Evolutionary conservation across 2,113 vertebrate species (phyloP), one percentile per base, ranked within the genome.

Genomic region (Neofelis nebulosa): DNA sequence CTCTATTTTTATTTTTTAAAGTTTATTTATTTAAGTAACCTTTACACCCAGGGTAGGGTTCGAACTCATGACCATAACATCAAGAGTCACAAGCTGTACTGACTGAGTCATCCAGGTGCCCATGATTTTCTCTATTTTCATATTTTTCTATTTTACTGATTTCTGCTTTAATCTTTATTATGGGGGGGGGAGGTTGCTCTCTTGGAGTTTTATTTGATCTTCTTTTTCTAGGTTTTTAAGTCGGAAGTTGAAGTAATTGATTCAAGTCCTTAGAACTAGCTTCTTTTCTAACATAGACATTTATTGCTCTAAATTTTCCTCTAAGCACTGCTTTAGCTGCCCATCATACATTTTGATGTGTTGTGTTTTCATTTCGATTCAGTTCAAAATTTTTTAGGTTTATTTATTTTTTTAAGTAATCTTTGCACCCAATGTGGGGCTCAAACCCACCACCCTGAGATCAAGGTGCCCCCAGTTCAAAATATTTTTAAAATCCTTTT

Each of bases 221-320:
- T 89, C 21, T 19, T 88, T 96, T 82, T 66, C 33, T 41, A 81
- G 63, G 63, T 84, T 96, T 86, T 94, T 82, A 65, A n/a, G 29
- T 14, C 50, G 48, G 27, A 95, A 23, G 27, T 73, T 92, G 73
- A 92, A 73, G 12, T 81, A 55, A 87, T n/a, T 73, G 83, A 65
- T 65, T 81, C 80, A 84, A 74, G 74, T 81, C 55, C 41, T 74
- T 88, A 65, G 74, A 95, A 66, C 23, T 63, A 23, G 5, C 15
- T 81, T 81, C 52, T 65, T 69, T 87, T 65, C 66, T 45, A 65
- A 95, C n/a, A 29, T 41, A 52, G 21, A n/a, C n/a, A 27, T 76
- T 91, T 66, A 45, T 48, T 38, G 45, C 29, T 66, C 48, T 78
- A 68, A 91, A 15, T 55, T 74, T 88, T 80, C 16, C 31, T 57